Conservation (phyloP, 1,140 invertebrate genomes). For the Kradibia gibbosae region DNA sequence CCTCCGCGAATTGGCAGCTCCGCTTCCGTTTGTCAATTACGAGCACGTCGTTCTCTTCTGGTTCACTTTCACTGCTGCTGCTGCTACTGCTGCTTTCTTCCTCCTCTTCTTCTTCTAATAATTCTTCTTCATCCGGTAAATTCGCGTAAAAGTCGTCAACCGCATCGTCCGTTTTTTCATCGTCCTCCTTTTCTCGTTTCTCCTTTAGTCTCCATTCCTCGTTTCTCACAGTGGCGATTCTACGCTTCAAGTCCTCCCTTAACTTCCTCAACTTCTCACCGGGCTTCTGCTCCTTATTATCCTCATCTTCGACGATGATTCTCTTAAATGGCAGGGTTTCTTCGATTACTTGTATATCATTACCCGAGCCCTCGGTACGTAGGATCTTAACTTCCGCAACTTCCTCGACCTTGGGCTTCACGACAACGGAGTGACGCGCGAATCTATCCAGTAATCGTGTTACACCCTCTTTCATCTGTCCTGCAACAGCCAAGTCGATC, state of each 20-base stretch:
- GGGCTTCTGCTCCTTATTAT: constrained; percentile 70
- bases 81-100: too few relatives aligned
- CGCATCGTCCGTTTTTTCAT: constrained; percentile 53
- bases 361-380: constrained; percentile 64
- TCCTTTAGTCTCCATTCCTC: constrained; percentile 78
- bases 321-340: constrained; percentile 64
- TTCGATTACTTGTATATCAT: constrained; percentile 57
- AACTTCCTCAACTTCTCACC: constrained; percentile 76
- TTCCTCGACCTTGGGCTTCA: constrained; percentile 67
- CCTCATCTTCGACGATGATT: constrained; percentile 57
- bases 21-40: constrained; percentile 58
- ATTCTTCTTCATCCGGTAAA: constrained; percentile 54
- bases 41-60: constrained; percentile 59
- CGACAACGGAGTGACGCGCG: constrained; percentile 73
- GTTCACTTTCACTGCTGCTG: constrained; percentile 61
- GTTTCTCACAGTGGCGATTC: constrained; percentile 77
- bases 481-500: constrained; percentile 75
- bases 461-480: constrained; percentile 69
- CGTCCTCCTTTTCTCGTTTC: constrained; percentile 66
- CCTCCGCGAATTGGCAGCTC: constrained; percentile 62
- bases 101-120: constrained; percentile 61
- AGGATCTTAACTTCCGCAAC: constrained; percentile 69
- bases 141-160: constrained; percentile 53
- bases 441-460: constrained; percentile 77
- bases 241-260: constrained; percentile 76